phyloP scores from a whole-genome alignment of 2,113 vertebrate species.

The Syngnathoides biaculeatus region DNA sequence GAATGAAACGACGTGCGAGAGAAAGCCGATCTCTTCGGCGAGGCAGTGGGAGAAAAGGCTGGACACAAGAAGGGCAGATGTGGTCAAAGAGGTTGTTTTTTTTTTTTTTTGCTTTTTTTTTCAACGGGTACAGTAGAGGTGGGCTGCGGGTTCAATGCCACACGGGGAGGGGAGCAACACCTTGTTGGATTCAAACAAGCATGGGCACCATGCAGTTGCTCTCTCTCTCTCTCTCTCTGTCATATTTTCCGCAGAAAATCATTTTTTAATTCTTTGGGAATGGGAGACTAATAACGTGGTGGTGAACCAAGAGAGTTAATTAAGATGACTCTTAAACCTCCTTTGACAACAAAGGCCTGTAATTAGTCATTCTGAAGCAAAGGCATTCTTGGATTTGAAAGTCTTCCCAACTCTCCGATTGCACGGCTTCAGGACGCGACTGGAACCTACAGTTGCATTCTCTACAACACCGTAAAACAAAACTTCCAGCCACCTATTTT shows the following conservation, averaged over 20 bases:
- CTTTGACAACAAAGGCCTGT: conserved; percentile 57
- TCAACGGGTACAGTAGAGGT: conserved; percentile 51
- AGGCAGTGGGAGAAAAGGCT: conserved; percentile 89
- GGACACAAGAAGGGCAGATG: conserved; percentile 85
- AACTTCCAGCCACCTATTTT: conserved; percentile 21
- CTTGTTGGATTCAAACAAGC: conserved; percentile 55
- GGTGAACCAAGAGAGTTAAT: conserved; percentile 45
- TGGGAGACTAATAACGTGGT: conserved; percentile 21
- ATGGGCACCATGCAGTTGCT: conserved; percentile 43
- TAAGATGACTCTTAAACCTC: conserved; percentile 57
- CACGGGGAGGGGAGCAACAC: conserved; percentile 42
- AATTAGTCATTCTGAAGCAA: conserved; percentile 61
- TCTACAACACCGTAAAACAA: conserved; percentile 55
- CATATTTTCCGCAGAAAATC: conserved; percentile 45
- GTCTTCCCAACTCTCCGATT: conserved; percentile 48
- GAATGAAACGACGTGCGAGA: conserved; percentile 98
- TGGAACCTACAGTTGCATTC: conserved; percentile 49
- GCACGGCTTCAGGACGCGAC: conserved; percentile 44
- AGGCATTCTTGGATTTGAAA: conserved; percentile 56
- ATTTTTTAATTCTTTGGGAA: conserved; percentile 32
- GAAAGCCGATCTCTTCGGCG: conserved; percentile 92
- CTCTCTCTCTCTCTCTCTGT: conserved; percentile 18
- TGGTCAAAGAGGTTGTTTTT: conserved; percentile 68
- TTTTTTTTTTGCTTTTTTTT: not conserved
- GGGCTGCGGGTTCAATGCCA: conserved; percentile 54